Evolutionary conservation across 2,888 invertebrate genomes (phyloP).

Genomic region (Aethes cnicana): DNA sequence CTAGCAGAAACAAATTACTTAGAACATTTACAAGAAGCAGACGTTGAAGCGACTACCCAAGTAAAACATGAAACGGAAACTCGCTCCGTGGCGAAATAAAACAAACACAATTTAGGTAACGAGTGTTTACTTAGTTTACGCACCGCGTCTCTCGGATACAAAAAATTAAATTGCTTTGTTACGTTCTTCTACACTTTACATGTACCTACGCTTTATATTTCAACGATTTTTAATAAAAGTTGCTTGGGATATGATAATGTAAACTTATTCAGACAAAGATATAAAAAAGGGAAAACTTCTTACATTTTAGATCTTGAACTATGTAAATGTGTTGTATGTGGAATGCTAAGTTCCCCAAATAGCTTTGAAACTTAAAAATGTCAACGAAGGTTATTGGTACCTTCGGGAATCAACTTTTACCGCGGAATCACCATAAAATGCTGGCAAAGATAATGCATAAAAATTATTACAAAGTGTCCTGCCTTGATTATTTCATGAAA

Average conservation of each 20-base stretch:
- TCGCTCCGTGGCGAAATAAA: slow-evolving; percentile 48
- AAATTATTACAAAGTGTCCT: slow-evolving; percentile 61
- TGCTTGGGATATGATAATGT: too few relatives aligned
- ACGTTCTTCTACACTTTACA: slow-evolving; percentile 43
- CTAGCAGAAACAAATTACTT: slow-evolving; percentile 25
- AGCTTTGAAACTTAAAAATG: too few relatives aligned
- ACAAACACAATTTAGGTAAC: slow-evolving; percentile 66
- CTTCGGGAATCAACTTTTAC: slow-evolving; percentile 12
- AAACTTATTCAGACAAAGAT: too few relatives aligned
- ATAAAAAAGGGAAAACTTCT: too few relatives aligned
- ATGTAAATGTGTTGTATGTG: too few relatives aligned
- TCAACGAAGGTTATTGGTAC: slow-evolving; percentile 26
- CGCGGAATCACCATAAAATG: slow-evolving; percentile 52
- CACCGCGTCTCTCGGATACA: slow-evolving; percentile 47
- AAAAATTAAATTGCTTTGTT: slow-evolving; percentile 56
- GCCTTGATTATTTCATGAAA: slow-evolving; percentile 67
- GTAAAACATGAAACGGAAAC: slow-evolving; percentile 40
- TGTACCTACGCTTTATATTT: too few relatives aligned
- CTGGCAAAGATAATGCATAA: slow-evolving; percentile 55
- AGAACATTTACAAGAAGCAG: slow-evolving; percentile 12
- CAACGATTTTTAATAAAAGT: too few relatives aligned
- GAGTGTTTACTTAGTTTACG: slow-evolving; percentile 60
- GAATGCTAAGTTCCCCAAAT: too few relatives aligned
- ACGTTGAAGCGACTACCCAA: slow-evolving; percentile 10
- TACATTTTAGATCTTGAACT: too few relatives aligned